Evolutionary conservation across 2,113 vertebrate species (phyloP).

Genomic region (Megaceryle maxima): DNA sequence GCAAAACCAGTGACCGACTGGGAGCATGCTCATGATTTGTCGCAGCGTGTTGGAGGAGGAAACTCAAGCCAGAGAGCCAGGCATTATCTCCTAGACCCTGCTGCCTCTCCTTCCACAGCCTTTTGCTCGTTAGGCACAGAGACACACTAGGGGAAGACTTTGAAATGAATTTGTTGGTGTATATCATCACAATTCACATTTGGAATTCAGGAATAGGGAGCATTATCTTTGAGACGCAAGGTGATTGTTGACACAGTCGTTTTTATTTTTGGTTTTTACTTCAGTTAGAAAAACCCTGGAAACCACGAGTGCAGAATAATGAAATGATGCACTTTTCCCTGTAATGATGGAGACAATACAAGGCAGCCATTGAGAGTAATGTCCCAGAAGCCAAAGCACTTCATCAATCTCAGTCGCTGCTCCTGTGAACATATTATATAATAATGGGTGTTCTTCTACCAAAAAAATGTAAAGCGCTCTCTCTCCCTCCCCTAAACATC

Average conservation of each 20-base stretch:
- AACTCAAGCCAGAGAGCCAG: neutral
- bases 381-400: slow-evolving; percentile 15
- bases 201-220: neutral
- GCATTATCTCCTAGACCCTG: rapidly evolving
- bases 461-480: neutral
- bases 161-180: neutral
- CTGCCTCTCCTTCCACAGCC: neutral
- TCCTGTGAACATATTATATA: neutral
- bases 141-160: neutral
- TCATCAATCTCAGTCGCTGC: slow-evolving; percentile 12
- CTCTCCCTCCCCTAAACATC: neutral
- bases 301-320: neutral
- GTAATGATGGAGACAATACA: neutral
- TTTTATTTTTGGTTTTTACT: neutral
- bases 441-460: neutral
- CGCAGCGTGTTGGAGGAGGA: rapidly evolving
- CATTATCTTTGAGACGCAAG: neutral
- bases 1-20: neutral
- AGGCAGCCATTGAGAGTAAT: slow-evolving; percentile 1
- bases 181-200: neutral
- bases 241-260: neutral
- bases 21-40: neutral
- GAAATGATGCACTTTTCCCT: neutral
- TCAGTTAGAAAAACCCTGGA: neutral
- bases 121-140: neutral